A percentile compares a stretch with the other conserved stretches of the same genome.
Evolutionary conservation across 2,888 invertebrate genomes (phyloP).

Genomic region (Drepanosiphum platanoidis): DNA sequence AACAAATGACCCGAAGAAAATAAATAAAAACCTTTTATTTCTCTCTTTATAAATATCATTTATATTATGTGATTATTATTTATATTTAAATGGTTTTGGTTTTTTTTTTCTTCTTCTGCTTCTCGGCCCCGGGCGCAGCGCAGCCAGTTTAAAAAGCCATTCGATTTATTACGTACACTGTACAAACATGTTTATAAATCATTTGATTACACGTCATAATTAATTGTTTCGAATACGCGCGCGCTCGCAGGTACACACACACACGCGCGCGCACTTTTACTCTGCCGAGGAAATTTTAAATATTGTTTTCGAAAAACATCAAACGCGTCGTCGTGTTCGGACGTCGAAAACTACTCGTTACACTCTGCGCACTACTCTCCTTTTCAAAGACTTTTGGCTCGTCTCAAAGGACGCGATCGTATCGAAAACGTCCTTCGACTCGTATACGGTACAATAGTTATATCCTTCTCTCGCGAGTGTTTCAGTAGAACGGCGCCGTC

Average conservation of each 20-base stretch:
- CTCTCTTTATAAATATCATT: constrained; percentile 15
- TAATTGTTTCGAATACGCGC: constrained; percentile 13
- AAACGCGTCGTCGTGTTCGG: no score
- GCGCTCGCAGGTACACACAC: no score
- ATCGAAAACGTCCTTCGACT: no score
- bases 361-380: no score
- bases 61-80: constrained; percentile 30
- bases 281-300: not conserved
- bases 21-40: constrained; percentile 23
- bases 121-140: constrained; percentile 11
- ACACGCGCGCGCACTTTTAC: not conserved
- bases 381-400: no score
- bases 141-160: constrained; percentile 44
- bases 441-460: no score
- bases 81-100: constrained; percentile 41
- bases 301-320: no score
- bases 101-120: no score
- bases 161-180: constrained; percentile 6
- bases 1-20: constrained; percentile 19
- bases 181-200: constrained; percentile 42
- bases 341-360: no score
- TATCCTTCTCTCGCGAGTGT: no score
- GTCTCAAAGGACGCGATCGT: no score
- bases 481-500: no score
- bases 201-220: constrained; percentile 36